phyloP scores from a whole-genome alignment of 2,888 invertebrate species.

The Steinernema hermaphroditum region DNA sequence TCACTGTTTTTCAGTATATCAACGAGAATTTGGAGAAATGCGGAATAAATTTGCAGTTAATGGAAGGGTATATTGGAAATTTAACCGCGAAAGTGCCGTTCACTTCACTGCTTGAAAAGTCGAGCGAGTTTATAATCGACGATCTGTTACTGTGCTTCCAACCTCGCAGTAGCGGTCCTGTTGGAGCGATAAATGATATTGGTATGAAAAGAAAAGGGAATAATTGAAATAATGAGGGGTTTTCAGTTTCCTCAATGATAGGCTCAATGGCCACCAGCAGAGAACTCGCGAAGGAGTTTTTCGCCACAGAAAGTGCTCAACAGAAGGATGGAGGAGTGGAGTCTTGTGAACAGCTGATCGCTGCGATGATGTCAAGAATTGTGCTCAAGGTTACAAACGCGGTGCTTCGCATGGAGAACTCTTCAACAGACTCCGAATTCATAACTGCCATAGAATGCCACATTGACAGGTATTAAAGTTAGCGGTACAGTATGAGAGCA shows the following conservation, averaged over 20 bases:
- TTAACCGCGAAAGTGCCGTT: not conserved
- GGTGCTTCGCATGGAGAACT: not conserved
- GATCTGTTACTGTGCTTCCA: constrained; percentile 10
- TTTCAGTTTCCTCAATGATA: constrained; percentile 22
- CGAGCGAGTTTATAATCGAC: constrained; percentile 10
- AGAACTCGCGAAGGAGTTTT: constrained; percentile 5
- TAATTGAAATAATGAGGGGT: not conserved
- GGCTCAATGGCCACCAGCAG: constrained; percentile 16
- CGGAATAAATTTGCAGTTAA: constrained; percentile 8
- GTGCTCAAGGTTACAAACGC: not conserved
- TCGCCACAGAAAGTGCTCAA: not conserved
- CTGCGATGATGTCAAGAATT: constrained; percentile 15
- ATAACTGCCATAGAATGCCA: constrained; percentile 2
- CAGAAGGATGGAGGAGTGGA: constrained; percentile 24
- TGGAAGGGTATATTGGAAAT: not conserved
- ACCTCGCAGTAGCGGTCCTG: constrained; percentile 3
- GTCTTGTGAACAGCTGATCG: constrained; percentile 20
- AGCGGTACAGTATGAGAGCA: not conserved
- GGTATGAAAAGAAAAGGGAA: not conserved
- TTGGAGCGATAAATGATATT: constrained; percentile 13
- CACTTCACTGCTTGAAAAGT: not conserved
- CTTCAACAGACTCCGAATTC: not conserved
- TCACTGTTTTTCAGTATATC: not conserved
- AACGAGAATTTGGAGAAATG: constrained; percentile 7
- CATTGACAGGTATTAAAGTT: not conserved